These are phyloP conservation scores for Conger conger DNA, from an alignment of 2,113 vertebrate species.

Conservation along the genomic window DNA sequence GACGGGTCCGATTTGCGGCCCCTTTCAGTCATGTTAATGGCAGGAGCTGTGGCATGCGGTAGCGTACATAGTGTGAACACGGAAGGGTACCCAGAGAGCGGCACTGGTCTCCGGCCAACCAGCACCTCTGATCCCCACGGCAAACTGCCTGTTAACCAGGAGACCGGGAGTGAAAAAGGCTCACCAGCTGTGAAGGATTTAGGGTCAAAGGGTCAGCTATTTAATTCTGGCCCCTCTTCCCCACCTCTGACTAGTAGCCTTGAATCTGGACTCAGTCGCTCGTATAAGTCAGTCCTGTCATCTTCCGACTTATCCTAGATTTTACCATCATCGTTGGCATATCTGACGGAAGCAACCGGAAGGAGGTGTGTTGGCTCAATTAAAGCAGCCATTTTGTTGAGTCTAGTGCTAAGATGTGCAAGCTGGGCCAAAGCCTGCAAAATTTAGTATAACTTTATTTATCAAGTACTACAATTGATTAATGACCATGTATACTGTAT, in stretches of 20 bases:
- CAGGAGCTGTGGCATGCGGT: slow-evolving; percentile 76
- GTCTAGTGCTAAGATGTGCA: background rate
- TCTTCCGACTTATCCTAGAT: background rate
- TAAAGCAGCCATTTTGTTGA: background rate
- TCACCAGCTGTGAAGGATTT: background rate
- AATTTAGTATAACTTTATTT: no score
- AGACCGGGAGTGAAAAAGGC: background rate
- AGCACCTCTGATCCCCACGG: slow-evolving; percentile 1
- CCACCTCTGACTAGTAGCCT: background rate
- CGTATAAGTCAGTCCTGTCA: background rate
- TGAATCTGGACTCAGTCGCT: background rate
- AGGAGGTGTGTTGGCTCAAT: no score
- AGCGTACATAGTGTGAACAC: slow-evolving; percentile 62
- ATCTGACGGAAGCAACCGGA: no score
- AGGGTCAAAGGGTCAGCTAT: background rate
- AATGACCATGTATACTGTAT: no score
- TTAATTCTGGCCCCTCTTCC: background rate
- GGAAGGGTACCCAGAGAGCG: background rate
- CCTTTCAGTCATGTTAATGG: slow-evolving; percentile 39
- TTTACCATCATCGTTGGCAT: no score
- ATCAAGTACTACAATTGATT: no score
- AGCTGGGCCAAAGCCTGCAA: no score
- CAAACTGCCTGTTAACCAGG: slow-evolving; percentile 4
- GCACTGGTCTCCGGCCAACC: background rate
- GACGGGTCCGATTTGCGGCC: slow-evolving; percentile 65